Evolutionary conservation across 2,797 vertebrate species (phyloP).

Genomic region (Enteromius radiatus): DNA sequence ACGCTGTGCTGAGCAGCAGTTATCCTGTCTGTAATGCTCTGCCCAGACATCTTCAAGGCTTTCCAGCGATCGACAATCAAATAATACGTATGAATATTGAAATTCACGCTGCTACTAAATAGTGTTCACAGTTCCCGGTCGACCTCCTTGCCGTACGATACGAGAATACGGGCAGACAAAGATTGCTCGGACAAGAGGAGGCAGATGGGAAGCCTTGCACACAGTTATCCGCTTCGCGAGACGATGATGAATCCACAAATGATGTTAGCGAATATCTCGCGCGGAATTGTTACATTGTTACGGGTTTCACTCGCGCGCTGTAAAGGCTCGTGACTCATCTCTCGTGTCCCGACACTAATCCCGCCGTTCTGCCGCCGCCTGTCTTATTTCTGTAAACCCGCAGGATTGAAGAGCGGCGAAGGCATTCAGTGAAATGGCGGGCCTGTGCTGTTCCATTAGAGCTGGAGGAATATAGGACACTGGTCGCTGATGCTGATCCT

Average conservation of each 20-base stretch:
- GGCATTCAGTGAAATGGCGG: conserved; percentile 91
- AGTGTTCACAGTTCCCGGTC: conserved; percentile 3
- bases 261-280: conserved; percentile 26
- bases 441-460: conserved; percentile 71
- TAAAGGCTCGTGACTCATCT: conserved; percentile 70
- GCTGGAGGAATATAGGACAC: conserved; percentile 58
- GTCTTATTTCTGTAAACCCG: conserved; percentile 62
- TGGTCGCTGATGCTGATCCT: conserved; percentile 50
- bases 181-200: conserved; percentile 1
- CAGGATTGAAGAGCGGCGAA: conserved; percentile 71
- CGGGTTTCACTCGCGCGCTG: conserved; percentile 33
- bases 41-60: conserved; percentile 87
- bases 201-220: conserved; percentile 16
- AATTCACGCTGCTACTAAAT: conserved; percentile 10
- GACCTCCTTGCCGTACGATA: conserved; percentile 13
- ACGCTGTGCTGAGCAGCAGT: conserved; percentile 94
- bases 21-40: conserved; percentile 94
- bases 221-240: conserved; percentile 28
- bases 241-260: conserved; percentile 42
- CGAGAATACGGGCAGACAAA: conserved; percentile 4
- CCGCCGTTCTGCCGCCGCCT: conserved; percentile 62
- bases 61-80: conserved; percentile 26
- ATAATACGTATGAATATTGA: conserved; percentile 22
- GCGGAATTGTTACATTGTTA: conserved; percentile 58
- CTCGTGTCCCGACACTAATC: conserved; percentile 74